Evolutionary conservation across 2,797 vertebrate species (phyloP), one percentile per base, ranked within the genome.

Genomic region (Malurus splendens): DNA sequence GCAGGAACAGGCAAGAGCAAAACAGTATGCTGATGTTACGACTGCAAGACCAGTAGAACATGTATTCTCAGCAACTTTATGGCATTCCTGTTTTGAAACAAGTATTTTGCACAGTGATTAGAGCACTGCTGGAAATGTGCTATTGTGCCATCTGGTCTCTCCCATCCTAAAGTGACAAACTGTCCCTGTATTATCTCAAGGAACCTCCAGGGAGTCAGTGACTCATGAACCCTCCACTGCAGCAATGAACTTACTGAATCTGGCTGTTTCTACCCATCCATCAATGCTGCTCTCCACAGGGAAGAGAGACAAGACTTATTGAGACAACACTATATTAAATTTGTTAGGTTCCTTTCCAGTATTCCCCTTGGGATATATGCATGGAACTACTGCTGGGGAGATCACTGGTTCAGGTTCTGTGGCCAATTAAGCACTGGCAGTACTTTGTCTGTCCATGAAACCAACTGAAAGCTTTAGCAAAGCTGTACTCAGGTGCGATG

Each of bases 121-220:
- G 47, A 42, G n/a, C 70, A 76, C 60, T 86, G 47, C 56, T 71
- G 89, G 56, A 66, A 79, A 89, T 39, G 25, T 87, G 57, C 22
- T 89, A 30, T 52, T 86, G 22, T 47, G 66, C 80, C 89, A 74
- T 68, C 47, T 95, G 61, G n/a, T 76, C 45, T 87, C 32, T 86
- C 52, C 57, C 76, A 27, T 38, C 28, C 60, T 73, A 56, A 92
- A 82, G 60, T 38, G 45, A 85, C 33, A 89, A 91, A 86, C 13
- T 64, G n/a, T 60, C 76, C 56, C 62, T 47, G 25, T 50, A 30
- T 18, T 56, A 50, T 75, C 36, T 85, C 52, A 68, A 22, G 48
- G 30, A 78, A 90, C 25, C 78, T 94, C 70, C 28, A 88, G 87
- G 54, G 68, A 85, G 79, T 19, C 39, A 73, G 41, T 92, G 78